phyloP scores from a whole-genome alignment of 2,797 vertebrate genomes.

The Pygocentrus nattereri region DNA sequence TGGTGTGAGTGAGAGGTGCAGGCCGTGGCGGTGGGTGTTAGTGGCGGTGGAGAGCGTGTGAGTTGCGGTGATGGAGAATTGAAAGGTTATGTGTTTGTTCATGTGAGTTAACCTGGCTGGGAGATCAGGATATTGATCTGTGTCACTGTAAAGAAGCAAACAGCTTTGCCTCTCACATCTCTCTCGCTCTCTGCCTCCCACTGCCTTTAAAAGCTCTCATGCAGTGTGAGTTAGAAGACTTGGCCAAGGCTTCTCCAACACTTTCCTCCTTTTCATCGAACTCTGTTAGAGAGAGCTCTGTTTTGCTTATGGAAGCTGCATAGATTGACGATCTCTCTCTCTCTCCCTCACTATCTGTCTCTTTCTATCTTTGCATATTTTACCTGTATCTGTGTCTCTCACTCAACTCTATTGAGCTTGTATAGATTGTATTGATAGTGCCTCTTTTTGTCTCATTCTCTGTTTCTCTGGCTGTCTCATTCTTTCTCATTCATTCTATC shows the following conservation, averaged over 20 bases:
- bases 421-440: too few relatives aligned
- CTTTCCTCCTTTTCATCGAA: not conserved
- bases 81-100: constrained; percentile 62
- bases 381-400: too few relatives aligned
- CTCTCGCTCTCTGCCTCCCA: constrained; percentile 18
- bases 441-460: too few relatives aligned
- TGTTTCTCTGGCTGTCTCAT: too few relatives aligned
- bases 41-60: constrained; percentile 35
- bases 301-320: not conserved
- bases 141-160: constrained; percentile 54
- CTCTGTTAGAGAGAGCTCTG: not conserved
- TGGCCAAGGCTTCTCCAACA: not conserved
- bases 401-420: too few relatives aligned
- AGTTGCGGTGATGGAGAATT: constrained; percentile 50
- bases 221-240: not conserved
- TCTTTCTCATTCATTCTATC: too few relatives aligned
- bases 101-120: constrained; percentile 50
- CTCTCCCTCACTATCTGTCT: not conserved
- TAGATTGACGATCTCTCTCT: too few relatives aligned
- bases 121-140: constrained; percentile 56
- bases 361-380: not conserved
- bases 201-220: constrained; percentile 15
- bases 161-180: constrained; percentile 50
- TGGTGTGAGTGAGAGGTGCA: constrained; percentile 39
- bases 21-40: constrained; percentile 24